These are phyloP conservation scores for Amphipyra tragopoginis DNA, from an alignment of 2,888 invertebrate genomes.

Conservation along the genomic window DNA sequence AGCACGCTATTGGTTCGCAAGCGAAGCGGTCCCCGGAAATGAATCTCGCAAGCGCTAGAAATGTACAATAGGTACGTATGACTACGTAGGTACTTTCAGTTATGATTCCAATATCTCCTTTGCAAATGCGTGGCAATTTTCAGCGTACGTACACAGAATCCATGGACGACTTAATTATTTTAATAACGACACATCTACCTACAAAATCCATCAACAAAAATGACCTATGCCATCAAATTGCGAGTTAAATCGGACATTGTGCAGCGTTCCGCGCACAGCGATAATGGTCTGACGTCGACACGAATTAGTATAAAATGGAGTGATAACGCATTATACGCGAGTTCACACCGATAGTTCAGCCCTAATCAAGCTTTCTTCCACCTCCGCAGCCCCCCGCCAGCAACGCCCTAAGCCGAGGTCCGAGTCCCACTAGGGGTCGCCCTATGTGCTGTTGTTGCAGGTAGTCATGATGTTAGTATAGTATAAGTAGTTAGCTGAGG, in stretches of 20 bases:
- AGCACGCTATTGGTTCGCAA: not conserved
- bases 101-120: too few relatives aligned
- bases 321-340: not conserved
- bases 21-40: not conserved
- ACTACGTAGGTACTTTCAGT: too few relatives aligned
- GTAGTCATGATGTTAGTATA: too few relatives aligned
- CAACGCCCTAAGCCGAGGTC: too few relatives aligned
- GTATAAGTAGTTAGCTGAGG: too few relatives aligned
- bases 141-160: not conserved
- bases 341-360: too few relatives aligned
- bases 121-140: not conserved
- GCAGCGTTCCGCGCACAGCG: constrained; percentile 57
- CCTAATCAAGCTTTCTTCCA: too few relatives aligned
- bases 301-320: constrained; percentile 10
- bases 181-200: constrained; percentile 14
- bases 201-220: constrained; percentile 44
- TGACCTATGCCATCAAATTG: constrained; percentile 58
- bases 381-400: too few relatives aligned
- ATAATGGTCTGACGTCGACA: constrained; percentile 65
- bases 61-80: too few relatives aligned
- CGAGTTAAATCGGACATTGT: constrained; percentile 59
- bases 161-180: constrained; percentile 24
- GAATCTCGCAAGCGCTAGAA: not conserved
- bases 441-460: too few relatives aligned
- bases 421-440: too few relatives aligned